phyloP scores from a whole-genome alignment of 2,888 invertebrate species.

The Omphaloscelis lunosa region DNA sequence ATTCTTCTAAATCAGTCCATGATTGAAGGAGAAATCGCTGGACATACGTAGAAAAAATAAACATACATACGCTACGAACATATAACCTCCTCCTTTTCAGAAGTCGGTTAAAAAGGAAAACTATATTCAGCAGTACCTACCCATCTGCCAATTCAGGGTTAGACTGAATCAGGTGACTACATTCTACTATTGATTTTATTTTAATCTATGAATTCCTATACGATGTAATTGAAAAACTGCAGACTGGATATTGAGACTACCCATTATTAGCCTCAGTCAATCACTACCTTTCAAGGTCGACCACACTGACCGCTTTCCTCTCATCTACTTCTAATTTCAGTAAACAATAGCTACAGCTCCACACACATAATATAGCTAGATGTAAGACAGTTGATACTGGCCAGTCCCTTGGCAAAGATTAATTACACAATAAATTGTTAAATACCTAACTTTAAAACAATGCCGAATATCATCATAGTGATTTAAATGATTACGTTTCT shows the following conservation, averaged over 20 bases:
- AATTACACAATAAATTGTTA: too few species aligned
- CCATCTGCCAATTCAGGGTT: background rate
- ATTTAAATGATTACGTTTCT: background rate
- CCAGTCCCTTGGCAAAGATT: slow-evolving; percentile 69
- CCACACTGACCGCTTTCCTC: background rate
- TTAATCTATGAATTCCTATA: background rate
- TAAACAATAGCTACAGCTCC: slow-evolving; percentile 42
- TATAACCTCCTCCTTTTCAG: too few species aligned
- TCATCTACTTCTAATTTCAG: slow-evolving; percentile 44
- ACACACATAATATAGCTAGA: slow-evolving; percentile 17
- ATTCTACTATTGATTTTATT: background rate
- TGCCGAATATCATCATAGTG: too few species aligned
- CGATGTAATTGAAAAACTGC: background rate
- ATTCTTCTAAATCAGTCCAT: too few species aligned
- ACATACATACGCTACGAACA: too few species aligned
- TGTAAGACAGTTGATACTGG: slow-evolving; percentile 51
- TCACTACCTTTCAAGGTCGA: background rate
- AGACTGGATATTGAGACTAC: background rate
- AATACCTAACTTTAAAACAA: too few species aligned
- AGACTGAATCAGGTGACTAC: background rate
- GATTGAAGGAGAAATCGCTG: too few species aligned
- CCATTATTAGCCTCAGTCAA: background rate
- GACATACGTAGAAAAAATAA: too few species aligned
- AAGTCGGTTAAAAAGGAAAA: background rate
- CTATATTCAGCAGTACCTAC: background rate